Base-by-base conservation (phyloP, 2,888 invertebrate genomes). In the Seira musarum region DNA sequence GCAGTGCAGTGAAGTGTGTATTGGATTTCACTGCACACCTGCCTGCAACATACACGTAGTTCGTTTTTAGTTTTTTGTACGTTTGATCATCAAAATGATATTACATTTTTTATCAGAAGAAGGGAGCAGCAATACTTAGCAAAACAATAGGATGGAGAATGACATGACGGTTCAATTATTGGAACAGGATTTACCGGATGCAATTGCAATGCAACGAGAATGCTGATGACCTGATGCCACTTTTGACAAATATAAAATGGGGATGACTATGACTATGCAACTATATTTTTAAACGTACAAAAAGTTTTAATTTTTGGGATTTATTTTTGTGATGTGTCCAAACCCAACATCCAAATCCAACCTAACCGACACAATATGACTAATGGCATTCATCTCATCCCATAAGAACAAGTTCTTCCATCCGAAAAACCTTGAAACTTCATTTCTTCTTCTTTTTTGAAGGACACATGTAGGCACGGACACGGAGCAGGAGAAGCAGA, bases 111-210 rank as follows among this genome's bases (percentile, higher is more conserved):
- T 19, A 8, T 60, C 13, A 35, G 17, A 10, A 30, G 24, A 68
- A 24, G 8, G 25, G 53, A 19, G 30, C 17, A n/a, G n/a, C n/a
- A n/a, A n/a, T n/a, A n/a, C n/a, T n/a, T n/a, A 19, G 13, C 5
- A 40, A n/a, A 49, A 53, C 46, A 25, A 49, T 68, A 57, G 49
- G 5, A 19, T n/a, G 19, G 61, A 19, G 49, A 53, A 65, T 63
- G 40, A 66, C 30, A 35, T 66, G 71, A 61, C 60, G 71, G 49
- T 60, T 71, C 61, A 22, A 17, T 17, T 65, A 46, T 61, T 22
- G 57, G 67, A 78, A 78, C 78, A 71, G 67, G 78, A 71, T 78
- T n/a, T 72, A 72, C 78, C 71, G 78, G 78, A 78, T 72, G 60
- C 53, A 46, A 40, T 64, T 61, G 19, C 61, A 53, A 68, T 68